Evolutionary conservation across 2,888 invertebrate genomes (phyloP).

Genomic region (Eutolmus rufibarbis): DNA sequence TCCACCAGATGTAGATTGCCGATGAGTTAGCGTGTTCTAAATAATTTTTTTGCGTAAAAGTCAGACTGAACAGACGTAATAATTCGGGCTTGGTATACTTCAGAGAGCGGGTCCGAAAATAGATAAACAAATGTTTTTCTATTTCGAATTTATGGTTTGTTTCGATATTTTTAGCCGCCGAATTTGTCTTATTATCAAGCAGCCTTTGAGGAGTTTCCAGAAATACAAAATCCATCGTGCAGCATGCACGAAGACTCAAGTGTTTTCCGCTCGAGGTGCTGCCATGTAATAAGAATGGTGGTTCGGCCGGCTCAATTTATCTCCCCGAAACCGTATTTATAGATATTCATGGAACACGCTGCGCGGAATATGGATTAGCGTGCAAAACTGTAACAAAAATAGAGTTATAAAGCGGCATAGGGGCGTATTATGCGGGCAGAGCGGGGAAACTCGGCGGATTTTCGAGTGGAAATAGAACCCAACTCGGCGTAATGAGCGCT

Average conservation of each 20-base stretch:
- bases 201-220: conserved; percentile 23
- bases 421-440: not conserved
- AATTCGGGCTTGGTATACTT: not conserved
- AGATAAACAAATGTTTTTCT: conserved; percentile 28
- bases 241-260: conserved; percentile 5
- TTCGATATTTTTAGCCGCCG: conserved; percentile 10
- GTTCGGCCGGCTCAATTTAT: conserved; percentile 6
- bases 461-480: conserved; percentile 3
- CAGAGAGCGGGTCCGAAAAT: not conserved
- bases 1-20: not conserved
- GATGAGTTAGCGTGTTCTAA: not conserved
- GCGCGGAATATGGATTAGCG: conserved; percentile 3
- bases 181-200: conserved; percentile 26
- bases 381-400: conserved; percentile 8
- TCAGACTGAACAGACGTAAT: not conserved
- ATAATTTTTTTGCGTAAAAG: not conserved
- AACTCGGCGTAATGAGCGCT: not conserved
- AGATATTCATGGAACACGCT: conserved; percentile 2
- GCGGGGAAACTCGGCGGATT: not conserved
- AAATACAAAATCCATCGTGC: conserved; percentile 19
- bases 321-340: not conserved
- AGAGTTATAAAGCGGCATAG: not conserved
- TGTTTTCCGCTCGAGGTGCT: not conserved
- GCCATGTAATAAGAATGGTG: not conserved
- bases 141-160: conserved; percentile 30